Conservation (phyloP, 2,113 vertebrate genomes). For the Verasper variegatus region DNA sequence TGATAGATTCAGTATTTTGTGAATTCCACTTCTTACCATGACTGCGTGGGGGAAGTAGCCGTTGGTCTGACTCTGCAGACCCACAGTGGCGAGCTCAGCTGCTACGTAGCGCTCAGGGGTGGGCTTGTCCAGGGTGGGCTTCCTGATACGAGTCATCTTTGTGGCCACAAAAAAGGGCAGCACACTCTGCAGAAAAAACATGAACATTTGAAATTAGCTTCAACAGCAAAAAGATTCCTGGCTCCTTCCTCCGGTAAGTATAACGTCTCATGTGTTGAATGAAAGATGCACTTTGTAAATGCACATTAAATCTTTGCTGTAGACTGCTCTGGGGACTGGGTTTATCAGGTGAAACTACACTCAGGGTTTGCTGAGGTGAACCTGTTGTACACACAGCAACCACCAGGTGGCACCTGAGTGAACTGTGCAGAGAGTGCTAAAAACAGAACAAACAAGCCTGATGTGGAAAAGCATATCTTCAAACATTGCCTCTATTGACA, state of each 20-base stretch:
- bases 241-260: background rate
- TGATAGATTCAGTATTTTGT: background rate
- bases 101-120: slow-evolving; percentile 88
- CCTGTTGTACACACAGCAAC: background rate
- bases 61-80: slow-evolving; percentile 87
- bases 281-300: background rate
- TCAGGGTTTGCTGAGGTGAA: slow-evolving; percentile 46
- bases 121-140: slow-evolving; percentile 86
- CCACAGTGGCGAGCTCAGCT: slow-evolving; percentile 89
- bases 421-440: slow-evolving; percentile 20
- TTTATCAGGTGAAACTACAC: slow-evolving; percentile 2
- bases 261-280: background rate
- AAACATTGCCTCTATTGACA: slow-evolving; percentile 3
- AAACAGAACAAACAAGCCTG: slow-evolving; percentile 44
- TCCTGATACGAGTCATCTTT: slow-evolving; percentile 91
- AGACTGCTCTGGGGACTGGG: too few relatives aligned
- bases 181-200: slow-evolving; percentile 84
- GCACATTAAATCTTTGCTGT: background rate
- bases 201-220: background rate
- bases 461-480: slow-evolving; percentile 13
- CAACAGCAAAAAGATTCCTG: background rate
- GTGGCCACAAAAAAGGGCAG: slow-evolving; percentile 91
- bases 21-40: slow-evolving; percentile 80
- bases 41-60: slow-evolving; percentile 91
- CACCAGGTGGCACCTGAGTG: slow-evolving; percentile 51